phyloP scores from a whole-genome alignment of 2,797 vertebrate genomes.

The Merluccius polli region DNA sequence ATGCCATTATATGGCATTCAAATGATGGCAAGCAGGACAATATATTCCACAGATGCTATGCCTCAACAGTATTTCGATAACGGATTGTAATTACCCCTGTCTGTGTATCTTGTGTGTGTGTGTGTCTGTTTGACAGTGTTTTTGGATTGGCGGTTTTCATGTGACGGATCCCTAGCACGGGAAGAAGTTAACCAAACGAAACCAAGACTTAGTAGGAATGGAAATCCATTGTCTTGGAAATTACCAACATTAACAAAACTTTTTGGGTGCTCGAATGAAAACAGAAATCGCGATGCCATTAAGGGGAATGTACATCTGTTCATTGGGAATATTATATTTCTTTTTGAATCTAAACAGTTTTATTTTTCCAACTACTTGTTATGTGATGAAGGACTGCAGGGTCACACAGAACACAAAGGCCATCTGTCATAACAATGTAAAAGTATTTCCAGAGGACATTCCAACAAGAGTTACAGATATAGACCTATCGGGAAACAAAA shows the following conservation, averaged over 20 bases:
- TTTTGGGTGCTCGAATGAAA: neutral
- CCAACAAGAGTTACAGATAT: constrained; percentile 46
- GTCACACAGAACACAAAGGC: constrained; percentile 19
- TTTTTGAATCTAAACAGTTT: constrained; percentile 23
- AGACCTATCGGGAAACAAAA: constrained; percentile 58
- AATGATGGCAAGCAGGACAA: too few species aligned
- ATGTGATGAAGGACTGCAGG: constrained; percentile 51
- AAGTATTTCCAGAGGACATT: constrained; percentile 53
- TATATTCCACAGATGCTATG: neutral
- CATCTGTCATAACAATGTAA: constrained; percentile 44
- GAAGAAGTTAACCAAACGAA: neutral
- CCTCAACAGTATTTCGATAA: neutral
- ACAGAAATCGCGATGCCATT: neutral
- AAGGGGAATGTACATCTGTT: neutral
- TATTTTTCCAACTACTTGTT: constrained; percentile 35
- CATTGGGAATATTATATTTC: constrained; percentile 5
- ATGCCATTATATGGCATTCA: too few species aligned
- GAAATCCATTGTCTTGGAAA: neutral
- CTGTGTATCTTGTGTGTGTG: constrained; percentile 5
- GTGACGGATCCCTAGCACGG: neutral
- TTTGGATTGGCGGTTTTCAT: neutral
- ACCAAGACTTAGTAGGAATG: neutral
- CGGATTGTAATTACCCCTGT: neutral
- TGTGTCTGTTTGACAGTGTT: neutral
- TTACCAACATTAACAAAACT: neutral